phyloP scores from a whole-genome alignment of 2,113 vertebrate genomes.

The Mesembrinibis cayennensis region DNA sequence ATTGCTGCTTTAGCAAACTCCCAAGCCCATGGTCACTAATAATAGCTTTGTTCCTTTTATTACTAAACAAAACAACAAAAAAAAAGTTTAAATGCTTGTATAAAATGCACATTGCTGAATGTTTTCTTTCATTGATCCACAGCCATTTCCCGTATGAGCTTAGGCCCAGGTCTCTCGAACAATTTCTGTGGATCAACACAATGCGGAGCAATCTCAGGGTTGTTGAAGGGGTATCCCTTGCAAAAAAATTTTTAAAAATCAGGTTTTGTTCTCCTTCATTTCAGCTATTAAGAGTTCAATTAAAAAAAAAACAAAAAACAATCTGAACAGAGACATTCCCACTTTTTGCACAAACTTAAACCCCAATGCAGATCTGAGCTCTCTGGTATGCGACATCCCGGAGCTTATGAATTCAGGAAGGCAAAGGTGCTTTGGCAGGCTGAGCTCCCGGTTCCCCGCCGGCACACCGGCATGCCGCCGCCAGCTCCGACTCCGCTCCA shows the following conservation, averaged over 20 bases:
- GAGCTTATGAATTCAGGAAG: background rate
- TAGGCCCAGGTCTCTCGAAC: background rate
- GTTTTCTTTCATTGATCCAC: slow-evolving; percentile 33
- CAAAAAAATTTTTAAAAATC: background rate
- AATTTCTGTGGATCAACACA: background rate
- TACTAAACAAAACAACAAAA: slow-evolving; percentile 46
- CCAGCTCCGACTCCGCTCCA: background rate
- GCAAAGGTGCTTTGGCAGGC: background rate
- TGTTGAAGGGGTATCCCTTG: background rate
- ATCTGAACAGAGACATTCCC: background rate
- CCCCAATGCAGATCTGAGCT: background rate
- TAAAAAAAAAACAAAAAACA: background rate
- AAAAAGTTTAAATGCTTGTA: slow-evolving; percentile 31
- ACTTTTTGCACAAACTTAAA: background rate
- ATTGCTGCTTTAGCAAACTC: slow-evolving; percentile 62
- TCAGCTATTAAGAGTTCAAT: background rate
- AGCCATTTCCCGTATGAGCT: background rate
- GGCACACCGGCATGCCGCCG: rapidly evolving
- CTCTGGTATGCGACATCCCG: background rate
- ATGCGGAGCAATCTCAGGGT: background rate
- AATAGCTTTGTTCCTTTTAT: slow-evolving; percentile 66
- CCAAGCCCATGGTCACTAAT: slow-evolving; percentile 65
- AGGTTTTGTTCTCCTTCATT: background rate
- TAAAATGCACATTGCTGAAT: slow-evolving; percentile 36
- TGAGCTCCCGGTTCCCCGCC: rapidly evolving